Percentiles rank a stretch among this genome's conserved stretches.
These are phyloP conservation scores for Toxostoma redivivum DNA, from an alignment of 2,113 vertebrate species.

Conservation along the genomic window DNA sequence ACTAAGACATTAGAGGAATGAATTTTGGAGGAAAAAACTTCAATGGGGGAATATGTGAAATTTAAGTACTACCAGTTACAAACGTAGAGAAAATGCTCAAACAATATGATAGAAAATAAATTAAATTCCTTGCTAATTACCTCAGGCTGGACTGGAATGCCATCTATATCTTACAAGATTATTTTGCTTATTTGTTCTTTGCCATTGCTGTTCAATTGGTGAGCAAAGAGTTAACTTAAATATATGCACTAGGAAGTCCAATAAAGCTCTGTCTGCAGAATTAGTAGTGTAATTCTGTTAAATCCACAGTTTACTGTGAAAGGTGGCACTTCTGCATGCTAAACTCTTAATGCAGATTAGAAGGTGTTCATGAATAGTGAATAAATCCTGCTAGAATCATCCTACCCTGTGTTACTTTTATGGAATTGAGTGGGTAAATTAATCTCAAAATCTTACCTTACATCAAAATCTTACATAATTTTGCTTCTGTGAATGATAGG, in stretches of 20 bases:
- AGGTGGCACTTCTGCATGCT: conserved; percentile 2
- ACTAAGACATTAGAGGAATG: not conserved
- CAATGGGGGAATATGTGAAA: not conserved
- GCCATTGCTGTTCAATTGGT: not conserved
- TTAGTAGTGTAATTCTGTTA: conserved; percentile 42
- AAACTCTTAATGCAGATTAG: conserved; percentile 56
- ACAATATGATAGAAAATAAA: not conserved
- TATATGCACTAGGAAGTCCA: not conserved
- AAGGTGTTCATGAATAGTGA: conserved; percentile 1
- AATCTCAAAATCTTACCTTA: not conserved
- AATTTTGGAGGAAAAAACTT: not conserved
- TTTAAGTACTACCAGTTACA: not conserved
- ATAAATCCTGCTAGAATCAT: not conserved
- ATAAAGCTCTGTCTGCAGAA: conserved; percentile 10
- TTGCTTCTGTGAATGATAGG: not conserved
- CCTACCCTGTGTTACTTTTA: not conserved
- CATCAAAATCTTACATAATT: not conserved
- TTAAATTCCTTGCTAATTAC: not conserved
- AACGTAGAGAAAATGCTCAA: not conserved
- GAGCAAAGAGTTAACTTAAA: not conserved
- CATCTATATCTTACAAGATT: not conserved
- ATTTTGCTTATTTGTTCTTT: not conserved
- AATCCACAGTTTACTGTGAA: conserved; percentile 32
- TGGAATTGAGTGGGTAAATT: not conserved
- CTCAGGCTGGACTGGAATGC: not conserved